Conservation (phyloP, 2,888 invertebrate genomes). For the Julus scandinavius region DNA sequence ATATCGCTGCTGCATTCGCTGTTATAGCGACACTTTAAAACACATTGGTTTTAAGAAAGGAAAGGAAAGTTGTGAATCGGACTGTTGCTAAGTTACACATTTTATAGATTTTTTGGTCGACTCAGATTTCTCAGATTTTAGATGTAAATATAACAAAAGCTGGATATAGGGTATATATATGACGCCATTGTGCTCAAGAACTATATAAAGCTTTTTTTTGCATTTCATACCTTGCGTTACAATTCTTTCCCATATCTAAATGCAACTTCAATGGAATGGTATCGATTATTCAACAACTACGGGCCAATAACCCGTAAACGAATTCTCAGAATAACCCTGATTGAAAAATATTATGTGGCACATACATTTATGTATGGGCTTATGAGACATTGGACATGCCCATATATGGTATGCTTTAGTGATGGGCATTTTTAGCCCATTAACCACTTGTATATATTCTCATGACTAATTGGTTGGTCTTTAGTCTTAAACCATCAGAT, state of each 20-base stretch:
- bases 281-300: conserved; percentile 5
- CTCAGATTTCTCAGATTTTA: conserved; percentile 44
- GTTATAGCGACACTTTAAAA: background rate
- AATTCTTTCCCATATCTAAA: background rate
- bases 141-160: conserved; percentile 34
- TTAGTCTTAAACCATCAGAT: too few species aligned
- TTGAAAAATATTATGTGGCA: too few species aligned
- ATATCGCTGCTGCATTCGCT: too few species aligned
- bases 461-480: too few species aligned
- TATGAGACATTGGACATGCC: too few species aligned
- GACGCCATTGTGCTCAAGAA: background rate
- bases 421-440: too few species aligned
- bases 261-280: background rate
- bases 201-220: background rate
- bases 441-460: too few species aligned
- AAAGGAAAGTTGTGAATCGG: conserved; percentile 37
- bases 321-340: too few species aligned
- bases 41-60: background rate
- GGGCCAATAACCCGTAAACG: background rate
- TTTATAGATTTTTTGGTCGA: conserved; percentile 46
- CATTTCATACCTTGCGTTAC: background rate
- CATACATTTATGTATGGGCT: too few species aligned
- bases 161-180: background rate
- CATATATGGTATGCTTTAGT: too few species aligned
- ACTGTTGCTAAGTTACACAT: conserved; percentile 50